Percentiles rank a stretch among this genome's conserved stretches.
Evolutionary conservation across 1,140 invertebrate species (phyloP).

Genomic region (Venustaconcha ellipsiformis): DNA sequence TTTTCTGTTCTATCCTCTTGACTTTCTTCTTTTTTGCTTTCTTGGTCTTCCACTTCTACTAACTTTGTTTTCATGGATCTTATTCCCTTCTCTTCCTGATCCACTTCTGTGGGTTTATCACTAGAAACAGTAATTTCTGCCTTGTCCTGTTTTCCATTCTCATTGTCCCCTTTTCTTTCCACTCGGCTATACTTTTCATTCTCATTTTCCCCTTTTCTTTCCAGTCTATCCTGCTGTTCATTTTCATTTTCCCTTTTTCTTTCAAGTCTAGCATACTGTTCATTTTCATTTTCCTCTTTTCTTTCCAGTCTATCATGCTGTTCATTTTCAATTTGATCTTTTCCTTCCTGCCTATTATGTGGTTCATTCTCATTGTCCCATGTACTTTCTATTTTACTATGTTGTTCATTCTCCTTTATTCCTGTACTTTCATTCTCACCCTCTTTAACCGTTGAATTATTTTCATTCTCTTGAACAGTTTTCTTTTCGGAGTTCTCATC

Average conservation of each 20-base stretch:
- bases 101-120: slow-evolving; percentile 49
- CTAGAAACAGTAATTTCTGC: slow-evolving; percentile 46
- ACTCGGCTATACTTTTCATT: slow-evolving; percentile 21
- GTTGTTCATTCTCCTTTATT: slow-evolving; percentile 15
- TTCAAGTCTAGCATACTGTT: slow-evolving; percentile 19
- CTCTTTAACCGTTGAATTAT: too few relatives aligned
- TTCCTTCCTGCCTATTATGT: too few relatives aligned
- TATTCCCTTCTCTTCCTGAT: slow-evolving; percentile 23
- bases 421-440: too few relatives aligned
- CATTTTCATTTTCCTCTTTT: slow-evolving; percentile 28
- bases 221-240: slow-evolving; percentile 25
- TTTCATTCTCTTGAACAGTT: too few relatives aligned
- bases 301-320: slow-evolving; percentile 27
- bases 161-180: slow-evolving; percentile 18
- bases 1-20: not conserved
- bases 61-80: slow-evolving; percentile 4
- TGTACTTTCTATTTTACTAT: slow-evolving; percentile 24
- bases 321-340: slow-evolving; percentile 25
- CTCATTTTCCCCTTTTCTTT: slow-evolving; percentile 39
- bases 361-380: slow-evolving; percentile 7
- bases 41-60: not conserved
- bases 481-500: too few relatives aligned
- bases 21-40: not conserved
- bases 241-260: slow-evolving; percentile 31
- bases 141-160: slow-evolving; percentile 59